Evolutionary conservation across 2,797 vertebrate genomes (phyloP).

Genomic region (Oreochromis grahami): DNA sequence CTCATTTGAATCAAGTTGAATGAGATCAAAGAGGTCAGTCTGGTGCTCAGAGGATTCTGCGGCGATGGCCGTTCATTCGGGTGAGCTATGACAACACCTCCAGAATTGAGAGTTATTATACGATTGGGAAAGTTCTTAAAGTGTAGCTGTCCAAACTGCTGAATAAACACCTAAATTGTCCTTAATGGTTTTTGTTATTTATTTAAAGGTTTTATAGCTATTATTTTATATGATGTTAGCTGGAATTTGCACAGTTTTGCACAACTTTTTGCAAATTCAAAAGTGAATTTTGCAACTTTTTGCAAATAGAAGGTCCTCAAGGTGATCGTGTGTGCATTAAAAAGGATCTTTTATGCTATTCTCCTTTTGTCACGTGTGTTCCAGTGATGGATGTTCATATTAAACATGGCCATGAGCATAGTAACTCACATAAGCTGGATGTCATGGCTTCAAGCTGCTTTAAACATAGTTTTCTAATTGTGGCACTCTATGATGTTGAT

Average conservation of each 20-base stretch:
- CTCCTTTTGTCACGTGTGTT: background rate
- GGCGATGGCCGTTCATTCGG: background rate
- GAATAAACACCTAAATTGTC: background rate
- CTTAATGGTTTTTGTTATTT: background rate
- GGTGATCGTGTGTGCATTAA: background rate
- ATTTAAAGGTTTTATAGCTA: background rate
- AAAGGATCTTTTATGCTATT: background rate
- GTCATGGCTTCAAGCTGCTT: background rate
- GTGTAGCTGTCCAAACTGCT: background rate
- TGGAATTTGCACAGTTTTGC: background rate
- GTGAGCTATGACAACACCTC: background rate
- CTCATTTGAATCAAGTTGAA: constrained; percentile 1
- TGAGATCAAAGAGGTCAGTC: background rate
- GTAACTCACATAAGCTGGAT: background rate
- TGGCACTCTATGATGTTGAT: background rate
- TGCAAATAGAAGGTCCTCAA: background rate
- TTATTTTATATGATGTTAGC: background rate
- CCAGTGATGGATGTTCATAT: background rate
- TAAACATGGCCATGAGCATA: background rate
- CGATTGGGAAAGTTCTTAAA: background rate
- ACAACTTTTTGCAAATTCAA: background rate
- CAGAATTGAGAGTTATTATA: background rate
- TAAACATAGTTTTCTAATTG: background rate
- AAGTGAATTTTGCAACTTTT: background rate
- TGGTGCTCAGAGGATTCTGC: background rate